Conservation (phyloP, 2,797 vertebrate species). For the Dicrostonyx torquatus region DNA sequence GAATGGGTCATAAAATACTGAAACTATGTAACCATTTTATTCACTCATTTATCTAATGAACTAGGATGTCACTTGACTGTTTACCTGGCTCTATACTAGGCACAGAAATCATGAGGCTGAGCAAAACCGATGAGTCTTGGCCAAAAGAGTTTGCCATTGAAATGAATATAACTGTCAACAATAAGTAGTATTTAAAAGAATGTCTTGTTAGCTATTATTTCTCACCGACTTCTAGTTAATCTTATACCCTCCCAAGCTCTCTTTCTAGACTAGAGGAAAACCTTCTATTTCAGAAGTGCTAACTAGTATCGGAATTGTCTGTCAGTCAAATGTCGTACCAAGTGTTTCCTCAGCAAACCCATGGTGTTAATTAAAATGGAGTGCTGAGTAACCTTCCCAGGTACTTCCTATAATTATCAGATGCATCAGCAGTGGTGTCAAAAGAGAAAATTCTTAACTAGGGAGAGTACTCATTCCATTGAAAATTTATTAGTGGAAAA, state of each 20-base stretch:
- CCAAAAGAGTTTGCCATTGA: background rate
- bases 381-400: background rate
- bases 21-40: background rate
- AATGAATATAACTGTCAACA: background rate
- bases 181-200: background rate
- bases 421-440: background rate
- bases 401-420: background rate
- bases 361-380: conserved; percentile 33
- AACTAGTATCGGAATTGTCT: background rate
- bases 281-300: background rate
- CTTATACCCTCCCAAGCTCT: background rate
- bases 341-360: background rate
- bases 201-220: conserved; percentile 14
- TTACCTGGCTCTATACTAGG: background rate
- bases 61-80: background rate
- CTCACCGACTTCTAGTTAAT: background rate
- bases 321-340: background rate
- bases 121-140: background rate
- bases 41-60: conserved; percentile 7
- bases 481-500: background rate
- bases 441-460: background rate
- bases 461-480: background rate
- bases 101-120: background rate
- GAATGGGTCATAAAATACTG: background rate
- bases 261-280: background rate